A percentile compares a stretch with the other conserved stretches of the same genome.
Conservation (phyloP, 2,888 invertebrate genomes). For the Dichetophora obliterata region DNA sequence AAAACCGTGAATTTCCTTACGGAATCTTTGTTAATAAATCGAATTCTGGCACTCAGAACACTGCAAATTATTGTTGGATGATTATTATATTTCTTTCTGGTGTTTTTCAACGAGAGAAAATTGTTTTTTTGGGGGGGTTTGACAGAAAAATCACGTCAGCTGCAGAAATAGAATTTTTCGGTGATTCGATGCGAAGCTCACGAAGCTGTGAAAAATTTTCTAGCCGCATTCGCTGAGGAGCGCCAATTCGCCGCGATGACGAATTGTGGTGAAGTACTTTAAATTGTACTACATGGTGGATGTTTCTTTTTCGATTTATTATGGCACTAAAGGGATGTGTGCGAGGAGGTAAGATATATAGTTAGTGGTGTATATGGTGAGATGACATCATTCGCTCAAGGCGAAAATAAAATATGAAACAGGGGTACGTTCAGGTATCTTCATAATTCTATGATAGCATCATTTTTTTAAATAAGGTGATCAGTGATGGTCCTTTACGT, state of each 20-base stretch:
- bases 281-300: background rate
- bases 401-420: background rate
- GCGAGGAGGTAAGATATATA: background rate
- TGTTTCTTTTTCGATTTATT: background rate
- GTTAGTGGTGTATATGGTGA: background rate
- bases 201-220: constrained; percentile 45
- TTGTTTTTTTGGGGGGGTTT: constrained; percentile 46
- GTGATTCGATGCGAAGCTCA: constrained; percentile 46
- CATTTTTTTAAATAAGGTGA: too few relatives aligned
- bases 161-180: constrained; percentile 52
- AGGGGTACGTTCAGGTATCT: too few relatives aligned
- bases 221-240: background rate
- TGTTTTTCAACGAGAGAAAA: constrained; percentile 46
- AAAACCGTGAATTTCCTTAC: constrained; percentile 23
- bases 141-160: constrained; percentile 53
- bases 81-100: constrained; percentile 38
- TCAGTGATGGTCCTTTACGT: too few relatives aligned
- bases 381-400: constrained; percentile 21
- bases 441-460: too few relatives aligned
- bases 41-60: background rate
- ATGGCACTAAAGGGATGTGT: background rate
- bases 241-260: background rate
- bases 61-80: constrained; percentile 1
- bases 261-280: constrained; percentile 2
- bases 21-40: background rate